phyloP scores from a whole-genome alignment of 2,888 invertebrate species.

The Halictus ligatus region DNA sequence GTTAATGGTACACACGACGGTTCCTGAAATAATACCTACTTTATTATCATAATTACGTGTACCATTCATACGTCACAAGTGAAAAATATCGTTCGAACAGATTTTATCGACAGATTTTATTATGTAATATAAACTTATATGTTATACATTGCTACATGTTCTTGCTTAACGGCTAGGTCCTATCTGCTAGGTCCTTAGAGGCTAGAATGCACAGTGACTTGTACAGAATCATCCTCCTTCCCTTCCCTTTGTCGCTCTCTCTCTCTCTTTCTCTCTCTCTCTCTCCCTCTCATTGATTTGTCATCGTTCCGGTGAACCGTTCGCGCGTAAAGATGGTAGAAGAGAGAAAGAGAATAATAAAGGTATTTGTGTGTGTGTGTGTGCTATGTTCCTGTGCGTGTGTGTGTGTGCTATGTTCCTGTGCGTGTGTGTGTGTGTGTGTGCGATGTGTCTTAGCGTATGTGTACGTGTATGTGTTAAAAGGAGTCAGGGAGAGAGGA shows the following conservation, averaged over 20 bases:
- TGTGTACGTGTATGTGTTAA: not conserved
- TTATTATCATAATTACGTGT: conserved; percentile 65
- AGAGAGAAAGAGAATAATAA: conserved; percentile 50
- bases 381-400: not conserved
- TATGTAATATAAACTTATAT: conserved; percentile 84
- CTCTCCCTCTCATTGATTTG: conserved; percentile 62
- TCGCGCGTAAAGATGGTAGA: conserved; percentile 45
- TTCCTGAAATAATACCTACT: conserved; percentile 69
- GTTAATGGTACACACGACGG: conserved; percentile 34
- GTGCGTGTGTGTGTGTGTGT: not conserved
- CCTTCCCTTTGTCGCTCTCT: conserved; percentile 50
- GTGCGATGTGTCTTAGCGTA: too few relatives aligned
- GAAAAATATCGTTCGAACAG: conserved; percentile 71
- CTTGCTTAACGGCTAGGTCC: conserved; percentile 74
- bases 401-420: not conserved
- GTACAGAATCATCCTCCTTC: conserved; percentile 78
- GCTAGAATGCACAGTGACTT: conserved; percentile 82
- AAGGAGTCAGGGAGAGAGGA: conserved; percentile 10
- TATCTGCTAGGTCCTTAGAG: conserved; percentile 79
- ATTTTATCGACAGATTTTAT: conserved; percentile 82
- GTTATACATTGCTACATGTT: conserved; percentile 82
- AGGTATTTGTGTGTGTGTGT: not conserved
- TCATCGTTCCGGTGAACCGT: conserved; percentile 62
- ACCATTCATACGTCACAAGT: conserved; percentile 70
- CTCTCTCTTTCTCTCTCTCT: conserved; percentile 18